Evolutionary conservation across 2,797 vertebrate species (phyloP), one percentile per base, ranked within the genome.

Genomic region (Gymnoscopelus braueri): DNA sequence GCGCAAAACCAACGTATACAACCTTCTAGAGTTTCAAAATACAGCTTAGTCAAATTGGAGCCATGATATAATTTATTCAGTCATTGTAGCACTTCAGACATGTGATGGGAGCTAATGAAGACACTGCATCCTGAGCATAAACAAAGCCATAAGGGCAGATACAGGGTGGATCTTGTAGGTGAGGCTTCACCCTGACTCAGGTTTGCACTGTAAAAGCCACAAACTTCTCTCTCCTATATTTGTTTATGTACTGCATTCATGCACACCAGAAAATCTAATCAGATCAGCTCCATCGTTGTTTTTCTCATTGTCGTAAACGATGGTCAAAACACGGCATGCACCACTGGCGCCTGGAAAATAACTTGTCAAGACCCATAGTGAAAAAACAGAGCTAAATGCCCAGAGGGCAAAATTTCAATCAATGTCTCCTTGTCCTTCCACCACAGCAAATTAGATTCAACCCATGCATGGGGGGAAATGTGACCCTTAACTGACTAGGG

Each of bases 361-460:
- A 93, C 89, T 90, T 89, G 92, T 93, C 92, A 91, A 87, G 89
- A 87, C 78, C 84, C 80, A 82, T 89, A n/a, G 91, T 89, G 89
- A 91, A 90, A 88, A 72, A 88, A 73, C 51, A 80, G 88, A 86
- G 84, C 89, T 81, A 85, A 91, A 92, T 76, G 86, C 88, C 94
- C 90, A 50, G 71, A 78, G 92, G 93, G 90, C 77, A 64, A 84
- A 86, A 93, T 94, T 92, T 93, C 90, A 93, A 93, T 95, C 94
- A 94, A 93, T 93, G 93, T 95, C 94, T 93, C 89, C 91, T 93
- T 92, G 93, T 94, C 90, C 90, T 92, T 92, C 91, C 91, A 91
- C 86, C 88, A 84, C 84, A 87, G 87, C 88, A 94, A 93, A 94
- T 93, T 93, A 94, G 89, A 93, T 93, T 93, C 81, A 85, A 79